Base-by-base conservation (phyloP, 2,888 invertebrate species). In the Reticulitermes lucifugus region DNA sequence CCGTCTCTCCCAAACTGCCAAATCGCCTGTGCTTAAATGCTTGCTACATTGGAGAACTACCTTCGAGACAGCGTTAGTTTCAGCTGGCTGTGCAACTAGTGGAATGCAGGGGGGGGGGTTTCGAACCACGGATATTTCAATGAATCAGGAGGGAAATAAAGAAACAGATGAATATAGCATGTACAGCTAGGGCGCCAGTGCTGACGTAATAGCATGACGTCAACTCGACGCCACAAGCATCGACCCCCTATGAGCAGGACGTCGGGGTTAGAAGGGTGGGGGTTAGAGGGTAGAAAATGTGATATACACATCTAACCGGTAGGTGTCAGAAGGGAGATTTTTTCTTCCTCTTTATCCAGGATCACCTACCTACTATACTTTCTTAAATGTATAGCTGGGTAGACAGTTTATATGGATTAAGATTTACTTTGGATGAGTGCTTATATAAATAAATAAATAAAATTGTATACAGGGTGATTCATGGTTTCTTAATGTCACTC, bases 171-270 rank as follows among this genome's bases (percentile, higher is more conserved):
- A 75, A 75, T 18, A 10, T 29, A 29, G 79, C 55, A 80, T 25
- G 51, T 25, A 41, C 14, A 4, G 46, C 77, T 41, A 41, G 77
- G 43, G 77, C 46, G n/a, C 43, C 77, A 46, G 12, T 25, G 41
- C 43, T 77, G 77, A 77, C 77, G 77, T 77, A 77, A 77, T 43
- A 41, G 77, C 43, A 65, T 77, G 77, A 77, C 77, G 77, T 77
- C 77, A 77, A 77, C 51, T 43, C 43, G 77, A 46, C 77, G 77
- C 77, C 77, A 46, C n/a, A n/a, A 77, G 41, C 77, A 77, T 77
- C 77, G 77, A 77, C 77, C 77, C 77, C 65, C 35, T n/a, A 25
- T 9, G n/a, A 65, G 25, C 65, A 65, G 65, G 12, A 65, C n/a
- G 25, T n/a, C 9, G 65, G 65, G 25, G n/a, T 65, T 65, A n/a